phyloP scores from a whole-genome alignment of 2,888 invertebrate species.

The Chymomyza caudatula region DNA sequence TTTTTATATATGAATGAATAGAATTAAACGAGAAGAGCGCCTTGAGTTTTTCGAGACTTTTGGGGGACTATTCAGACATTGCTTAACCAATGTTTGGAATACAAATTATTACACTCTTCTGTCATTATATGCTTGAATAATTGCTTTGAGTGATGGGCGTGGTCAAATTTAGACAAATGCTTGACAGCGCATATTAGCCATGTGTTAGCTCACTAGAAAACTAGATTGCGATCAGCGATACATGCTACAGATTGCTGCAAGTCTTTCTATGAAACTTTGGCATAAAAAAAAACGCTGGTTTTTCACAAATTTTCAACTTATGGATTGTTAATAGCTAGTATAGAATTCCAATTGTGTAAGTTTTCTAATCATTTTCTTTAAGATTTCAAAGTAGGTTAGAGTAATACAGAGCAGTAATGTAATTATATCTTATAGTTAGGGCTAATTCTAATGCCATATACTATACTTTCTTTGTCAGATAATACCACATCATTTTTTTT shows the following conservation, averaged over 20 bases:
- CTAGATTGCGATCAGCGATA: background rate
- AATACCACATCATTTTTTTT: no score
- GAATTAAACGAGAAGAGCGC: conserved; percentile 40
- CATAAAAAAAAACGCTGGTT: no score
- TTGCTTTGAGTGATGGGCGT: background rate
- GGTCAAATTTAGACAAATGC: background rate
- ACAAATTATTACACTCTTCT: conserved; percentile 18
- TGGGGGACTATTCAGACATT: background rate
- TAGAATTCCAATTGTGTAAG: no score
- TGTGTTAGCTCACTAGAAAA: background rate
- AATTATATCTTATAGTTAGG: no score
- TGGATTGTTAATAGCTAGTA: no score
- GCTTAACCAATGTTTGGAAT: background rate
- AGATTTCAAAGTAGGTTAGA: no score
- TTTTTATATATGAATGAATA: conserved; percentile 60
- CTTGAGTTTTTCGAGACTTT: background rate
- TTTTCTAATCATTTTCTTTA: no score
- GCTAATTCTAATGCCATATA: no score
- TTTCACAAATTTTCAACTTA: no score
- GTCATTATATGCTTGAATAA: background rate
- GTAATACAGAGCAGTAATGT: no score
- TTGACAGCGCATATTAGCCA: background rate
- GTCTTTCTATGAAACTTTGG: conserved; percentile 17
- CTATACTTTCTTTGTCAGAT: no score
- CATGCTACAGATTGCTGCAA: background rate